Percentiles rank a stretch among this genome's conserved stretches.
Conservation (phyloP, 2,888 invertebrate genomes). For the Drosophila anomelani region DNA sequence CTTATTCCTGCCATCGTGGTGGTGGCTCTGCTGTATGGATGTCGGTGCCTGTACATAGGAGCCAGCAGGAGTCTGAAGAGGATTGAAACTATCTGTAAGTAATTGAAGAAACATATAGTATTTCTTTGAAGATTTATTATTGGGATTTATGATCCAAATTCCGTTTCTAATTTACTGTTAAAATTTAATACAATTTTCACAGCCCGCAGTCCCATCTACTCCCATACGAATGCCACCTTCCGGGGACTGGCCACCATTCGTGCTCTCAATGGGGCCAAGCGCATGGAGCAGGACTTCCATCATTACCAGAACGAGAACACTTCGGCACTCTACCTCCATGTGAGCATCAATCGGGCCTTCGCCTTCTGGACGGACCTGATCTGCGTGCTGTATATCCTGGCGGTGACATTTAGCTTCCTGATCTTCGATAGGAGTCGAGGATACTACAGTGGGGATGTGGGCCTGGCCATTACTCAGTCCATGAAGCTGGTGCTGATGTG, state of each 20-base stretch:
- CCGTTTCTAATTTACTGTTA: neutral
- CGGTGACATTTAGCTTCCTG: constrained; percentile 94
- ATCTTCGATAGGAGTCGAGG: constrained; percentile 85
- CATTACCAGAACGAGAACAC: constrained; percentile 88
- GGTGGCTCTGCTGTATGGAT: constrained; percentile 86
- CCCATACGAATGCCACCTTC: constrained; percentile 90
- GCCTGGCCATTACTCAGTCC: constrained; percentile 90
- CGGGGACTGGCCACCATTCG: constrained; percentile 92
- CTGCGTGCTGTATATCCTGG: constrained; percentile 92
- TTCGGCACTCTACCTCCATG: constrained; percentile 91
- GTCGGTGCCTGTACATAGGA: constrained; percentile 85
- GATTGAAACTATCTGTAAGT: constrained; percentile 84
- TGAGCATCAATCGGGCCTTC: constrained; percentile 95
- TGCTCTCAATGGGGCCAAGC: constrained; percentile 88
- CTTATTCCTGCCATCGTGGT: constrained; percentile 87
- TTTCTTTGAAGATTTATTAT: neutral
- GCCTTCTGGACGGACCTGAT: constrained; percentile 96
- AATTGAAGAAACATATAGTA: too few relatives aligned
- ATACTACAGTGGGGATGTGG: constrained; percentile 87
- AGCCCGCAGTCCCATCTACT: constrained; percentile 92
- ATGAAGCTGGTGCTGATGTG: constrained; percentile 90
- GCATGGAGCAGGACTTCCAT: constrained; percentile 88
- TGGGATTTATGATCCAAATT: neutral
- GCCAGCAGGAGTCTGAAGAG: constrained; percentile 86
- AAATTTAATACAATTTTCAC: constrained; percentile 45